phyloP scores from a whole-genome alignment of 1,140 invertebrate species.

The Trigoniulus corallinus region DNA sequence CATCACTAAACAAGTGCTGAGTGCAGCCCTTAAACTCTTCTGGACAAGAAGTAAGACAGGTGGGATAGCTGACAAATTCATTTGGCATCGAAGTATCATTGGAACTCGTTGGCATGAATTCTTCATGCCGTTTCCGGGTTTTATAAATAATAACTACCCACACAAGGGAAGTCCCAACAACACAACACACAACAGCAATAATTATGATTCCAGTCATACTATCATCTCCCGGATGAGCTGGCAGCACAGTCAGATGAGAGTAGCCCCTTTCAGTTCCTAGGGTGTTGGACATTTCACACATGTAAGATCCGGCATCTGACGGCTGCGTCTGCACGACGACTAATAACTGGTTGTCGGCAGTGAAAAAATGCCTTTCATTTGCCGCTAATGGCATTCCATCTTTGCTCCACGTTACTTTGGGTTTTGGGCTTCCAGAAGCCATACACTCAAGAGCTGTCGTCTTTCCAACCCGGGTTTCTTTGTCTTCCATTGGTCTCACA shows the following conservation, averaged over 20 bases:
- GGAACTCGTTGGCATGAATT: not conserved
- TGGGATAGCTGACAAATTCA: constrained; percentile 4
- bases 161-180: constrained; percentile 69
- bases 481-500: constrained; percentile 65
- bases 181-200: constrained; percentile 74
- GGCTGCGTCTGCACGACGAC: constrained; percentile 62
- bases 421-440: constrained; percentile 66
- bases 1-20: constrained; percentile 9
- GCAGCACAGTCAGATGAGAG: constrained; percentile 31
- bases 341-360: constrained; percentile 65
- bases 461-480: constrained; percentile 55
- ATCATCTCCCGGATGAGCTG: constrained; percentile 25
- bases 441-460: constrained; percentile 75
- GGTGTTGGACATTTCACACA: constrained; percentile 73
- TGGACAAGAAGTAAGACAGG: not conserved
- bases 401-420: constrained; percentile 75
- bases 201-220: constrained; percentile 52
- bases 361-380: constrained; percentile 61
- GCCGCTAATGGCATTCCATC: constrained; percentile 52
- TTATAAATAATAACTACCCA: constrained; percentile 88
- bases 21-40: constrained; percentile 6
- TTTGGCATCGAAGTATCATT: constrained; percentile 2
- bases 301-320: constrained; percentile 65
- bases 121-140: constrained; percentile 39
- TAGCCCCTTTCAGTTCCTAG: constrained; percentile 44